Conservation (phyloP, 2,113 vertebrate genomes). For the Cryptotis parvus region DNA sequence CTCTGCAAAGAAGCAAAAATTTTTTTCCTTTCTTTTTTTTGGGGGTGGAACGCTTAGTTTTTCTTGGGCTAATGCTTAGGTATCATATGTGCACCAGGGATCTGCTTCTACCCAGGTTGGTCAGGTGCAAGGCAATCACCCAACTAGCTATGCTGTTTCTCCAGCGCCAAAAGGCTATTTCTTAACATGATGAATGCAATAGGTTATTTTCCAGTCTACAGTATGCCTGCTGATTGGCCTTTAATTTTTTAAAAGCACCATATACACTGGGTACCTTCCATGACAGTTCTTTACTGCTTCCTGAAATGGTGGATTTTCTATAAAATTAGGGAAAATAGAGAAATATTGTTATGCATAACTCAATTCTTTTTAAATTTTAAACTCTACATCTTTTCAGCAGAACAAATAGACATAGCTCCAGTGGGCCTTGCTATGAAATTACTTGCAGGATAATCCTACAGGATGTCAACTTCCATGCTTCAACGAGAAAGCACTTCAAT, state of each 20-base stretch:
- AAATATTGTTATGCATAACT: slow-evolving; percentile 24
- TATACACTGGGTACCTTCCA: background rate
- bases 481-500: slow-evolving; percentile 76
- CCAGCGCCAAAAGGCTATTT: background rate
- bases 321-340: slow-evolving; percentile 30
- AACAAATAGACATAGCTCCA: slow-evolving; percentile 57
- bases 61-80: too few species aligned
- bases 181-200: fast-evolving
- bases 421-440: background rate
- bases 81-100: too few species aligned
- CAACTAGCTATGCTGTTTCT: too few species aligned
- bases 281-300: background rate
- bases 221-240: too few species aligned
- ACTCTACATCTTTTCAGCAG: slow-evolving; percentile 63
- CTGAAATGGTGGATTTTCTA: background rate
- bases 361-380: slow-evolving; percentile 62
- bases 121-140: too few species aligned
- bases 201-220: background rate
- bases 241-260: fast-evolving
- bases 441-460: slow-evolving; percentile 56
- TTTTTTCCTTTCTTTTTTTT: background rate
- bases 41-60: too few species aligned
- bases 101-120: too few species aligned
- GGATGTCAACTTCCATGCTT: slow-evolving; percentile 43
- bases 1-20: background rate